Evolutionary conservation across 2,113 vertebrate species (phyloP).

Genomic region (Sprattus sprattus): DNA sequence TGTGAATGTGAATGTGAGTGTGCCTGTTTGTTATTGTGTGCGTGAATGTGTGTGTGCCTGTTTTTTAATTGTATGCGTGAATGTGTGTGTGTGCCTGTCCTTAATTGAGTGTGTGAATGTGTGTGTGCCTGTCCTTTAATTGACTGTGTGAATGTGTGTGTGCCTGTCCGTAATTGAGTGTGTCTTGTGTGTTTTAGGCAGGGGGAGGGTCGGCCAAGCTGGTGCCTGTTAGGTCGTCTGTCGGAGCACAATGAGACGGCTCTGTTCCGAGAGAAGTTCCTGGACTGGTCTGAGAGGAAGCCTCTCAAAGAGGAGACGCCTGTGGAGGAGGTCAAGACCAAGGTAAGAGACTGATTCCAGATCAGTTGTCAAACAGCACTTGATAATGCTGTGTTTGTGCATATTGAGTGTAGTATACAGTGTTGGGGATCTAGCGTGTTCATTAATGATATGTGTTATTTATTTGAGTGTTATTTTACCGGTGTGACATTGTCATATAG

Average conservation of each 20-base stretch:
- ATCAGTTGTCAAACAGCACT: background rate
- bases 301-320: constrained; percentile 60
- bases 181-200: constrained; percentile 53
- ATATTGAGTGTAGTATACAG: background rate
- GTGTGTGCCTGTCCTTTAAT: background rate
- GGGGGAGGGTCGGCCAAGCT: constrained; percentile 72
- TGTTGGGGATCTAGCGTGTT: background rate
- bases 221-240: constrained; percentile 75
- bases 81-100: constrained; percentile 9
- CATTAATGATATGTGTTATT: too few relatives aligned
- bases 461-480: too few relatives aligned
- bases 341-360: background rate
- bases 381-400: too few relatives aligned
- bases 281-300: constrained; percentile 76
- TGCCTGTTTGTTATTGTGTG: too few relatives aligned
- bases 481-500: too few relatives aligned
- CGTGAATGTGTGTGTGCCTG: too few relatives aligned
- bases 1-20: too few relatives aligned
- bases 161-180: constrained; percentile 3
- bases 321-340: constrained; percentile 70
- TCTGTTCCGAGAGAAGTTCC: constrained; percentile 79
- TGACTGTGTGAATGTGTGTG: constrained; percentile 26
- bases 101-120: background rate
- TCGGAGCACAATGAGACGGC: constrained; percentile 80
- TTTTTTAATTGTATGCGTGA: background rate